Percentiles rank a stretch among this genome's conserved stretches.
Conservation (phyloP, 1,140 invertebrate genomes). For the Hetaerina americana region DNA sequence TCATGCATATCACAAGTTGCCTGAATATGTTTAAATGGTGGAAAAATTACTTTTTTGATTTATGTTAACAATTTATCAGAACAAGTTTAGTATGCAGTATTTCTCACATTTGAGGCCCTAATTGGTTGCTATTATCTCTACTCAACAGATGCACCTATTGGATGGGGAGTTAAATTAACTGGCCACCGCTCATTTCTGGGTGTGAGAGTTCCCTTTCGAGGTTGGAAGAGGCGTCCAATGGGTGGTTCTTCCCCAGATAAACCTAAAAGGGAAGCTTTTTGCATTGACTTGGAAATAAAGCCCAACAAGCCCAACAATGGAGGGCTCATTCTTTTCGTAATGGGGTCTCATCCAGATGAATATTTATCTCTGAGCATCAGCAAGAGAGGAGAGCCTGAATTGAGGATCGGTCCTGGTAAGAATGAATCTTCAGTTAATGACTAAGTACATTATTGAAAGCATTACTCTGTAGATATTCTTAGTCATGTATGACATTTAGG, state of each 20-base stretch:
- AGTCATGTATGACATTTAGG: too few species aligned
- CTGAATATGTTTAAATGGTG: too few species aligned
- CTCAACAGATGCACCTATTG: background rate
- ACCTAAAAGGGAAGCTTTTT: background rate
- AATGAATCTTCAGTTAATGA: too few species aligned
- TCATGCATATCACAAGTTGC: too few species aligned
- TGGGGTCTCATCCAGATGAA: background rate
- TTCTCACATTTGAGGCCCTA: too few species aligned
- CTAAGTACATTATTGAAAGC: too few species aligned
- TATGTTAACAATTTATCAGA: too few species aligned
- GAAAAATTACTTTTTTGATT: too few species aligned
- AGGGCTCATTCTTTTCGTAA: background rate
- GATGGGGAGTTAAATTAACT: background rate
- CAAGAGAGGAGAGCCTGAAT: background rate
- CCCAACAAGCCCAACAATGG: background rate
- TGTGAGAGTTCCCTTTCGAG: background rate
- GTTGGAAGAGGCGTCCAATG: background rate
- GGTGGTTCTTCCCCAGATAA: background rate
- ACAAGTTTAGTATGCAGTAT: too few species aligned
- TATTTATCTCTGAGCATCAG: background rate
- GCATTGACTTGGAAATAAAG: background rate
- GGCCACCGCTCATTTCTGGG: background rate
- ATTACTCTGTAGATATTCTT: too few species aligned
- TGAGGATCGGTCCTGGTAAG: background rate
- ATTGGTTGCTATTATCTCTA: too few species aligned